phyloP scores from a whole-genome alignment of 2,797 vertebrate genomes.

The Coregonus ussuriensis region DNA sequence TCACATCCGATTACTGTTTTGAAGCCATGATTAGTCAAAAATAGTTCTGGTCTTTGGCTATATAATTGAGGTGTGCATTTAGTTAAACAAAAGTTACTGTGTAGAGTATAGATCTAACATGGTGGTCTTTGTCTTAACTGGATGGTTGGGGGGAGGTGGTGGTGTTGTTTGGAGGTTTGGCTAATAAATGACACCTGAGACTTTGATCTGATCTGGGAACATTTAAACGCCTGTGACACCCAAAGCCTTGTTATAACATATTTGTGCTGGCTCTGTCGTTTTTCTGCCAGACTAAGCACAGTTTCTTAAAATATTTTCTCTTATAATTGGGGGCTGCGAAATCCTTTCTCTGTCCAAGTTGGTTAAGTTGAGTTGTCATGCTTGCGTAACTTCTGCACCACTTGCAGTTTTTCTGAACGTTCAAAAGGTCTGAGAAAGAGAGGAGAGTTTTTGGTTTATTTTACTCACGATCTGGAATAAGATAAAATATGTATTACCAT shows the following conservation, averaged over 20 bases:
- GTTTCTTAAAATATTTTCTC: slow-evolving; percentile 65
- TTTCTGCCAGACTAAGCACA: slow-evolving; percentile 55
- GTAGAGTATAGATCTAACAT: slow-evolving; percentile 27
- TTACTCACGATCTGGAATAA: slow-evolving; percentile 42
- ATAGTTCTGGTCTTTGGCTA: slow-evolving; percentile 41
- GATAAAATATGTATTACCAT: slow-evolving; percentile 49
- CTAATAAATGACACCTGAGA: slow-evolving; percentile 45
- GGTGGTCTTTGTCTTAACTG: slow-evolving; percentile 53
- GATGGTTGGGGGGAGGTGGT: neutral
- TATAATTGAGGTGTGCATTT: slow-evolving; percentile 44
- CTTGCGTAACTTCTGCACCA: slow-evolving; percentile 57
- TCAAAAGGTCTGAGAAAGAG: slow-evolving; percentile 34
- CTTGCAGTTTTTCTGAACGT: slow-evolving; percentile 56
- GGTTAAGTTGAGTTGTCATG: slow-evolving; percentile 64
- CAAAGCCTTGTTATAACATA: slow-evolving; percentile 47
- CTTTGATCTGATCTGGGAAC: slow-evolving; percentile 73
- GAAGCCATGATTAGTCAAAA: slow-evolving; percentile 58
- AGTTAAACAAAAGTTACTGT: slow-evolving; percentile 33
- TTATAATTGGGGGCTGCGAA: slow-evolving; percentile 73
- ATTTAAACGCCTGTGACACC: slow-evolving; percentile 65
- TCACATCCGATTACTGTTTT: slow-evolving; percentile 51
- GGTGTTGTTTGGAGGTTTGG: slow-evolving; percentile 2
- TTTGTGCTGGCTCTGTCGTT: slow-evolving; percentile 51
- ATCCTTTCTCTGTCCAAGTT: slow-evolving; percentile 64
- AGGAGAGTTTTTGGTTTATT: slow-evolving; percentile 29